A percentile compares a stretch with the other conserved stretches of the same genome.
phyloP scores from a whole-genome alignment of 2,888 invertebrate genomes.

The Amphimallon solstitiale region DNA sequence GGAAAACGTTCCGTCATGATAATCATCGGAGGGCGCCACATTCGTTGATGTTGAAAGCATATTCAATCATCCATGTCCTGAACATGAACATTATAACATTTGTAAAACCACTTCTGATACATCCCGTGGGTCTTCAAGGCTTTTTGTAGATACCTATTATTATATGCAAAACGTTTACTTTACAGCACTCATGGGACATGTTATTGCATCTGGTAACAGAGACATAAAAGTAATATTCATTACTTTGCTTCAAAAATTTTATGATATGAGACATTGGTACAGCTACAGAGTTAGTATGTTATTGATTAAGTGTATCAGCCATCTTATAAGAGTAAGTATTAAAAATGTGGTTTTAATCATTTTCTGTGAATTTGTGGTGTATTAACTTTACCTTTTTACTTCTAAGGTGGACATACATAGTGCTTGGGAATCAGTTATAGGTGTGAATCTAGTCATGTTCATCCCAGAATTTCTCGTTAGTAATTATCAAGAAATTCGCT shows the following conservation, averaged over 20 bases:
- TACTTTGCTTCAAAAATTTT: slow-evolving; percentile 48
- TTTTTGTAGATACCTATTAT: no score
- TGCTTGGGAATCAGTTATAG: neutral
- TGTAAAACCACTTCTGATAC: no score
- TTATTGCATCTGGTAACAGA: slow-evolving; percentile 42
- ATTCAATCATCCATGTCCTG: no score
- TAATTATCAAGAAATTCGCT: slow-evolving; percentile 61
- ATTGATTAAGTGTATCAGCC: slow-evolving; percentile 61
- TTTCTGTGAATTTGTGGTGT: neutral
- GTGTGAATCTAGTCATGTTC: neutral
- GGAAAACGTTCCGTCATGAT: no score
- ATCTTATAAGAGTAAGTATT: slow-evolving; percentile 57
- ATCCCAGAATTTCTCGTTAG: slow-evolving; percentile 54
- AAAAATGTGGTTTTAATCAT: no score
- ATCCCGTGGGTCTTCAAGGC: no score
- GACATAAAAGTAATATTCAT: slow-evolving; percentile 1
- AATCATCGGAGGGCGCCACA: no score
- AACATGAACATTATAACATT: no score
- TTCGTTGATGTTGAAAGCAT: no score
- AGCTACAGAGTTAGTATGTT: slow-evolving; percentile 60
- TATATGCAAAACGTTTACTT: no score
- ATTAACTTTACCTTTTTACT: neutral
- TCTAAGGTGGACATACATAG: slow-evolving; percentile 1
- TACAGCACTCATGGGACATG: slow-evolving; percentile 47
- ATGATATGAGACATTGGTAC: slow-evolving; percentile 51